A percentile compares a stretch with the other conserved stretches of the same genome.
These are phyloP conservation scores for Melieria omissa DNA, from an alignment of 2,888 invertebrate genomes.

Conservation along the genomic window DNA sequence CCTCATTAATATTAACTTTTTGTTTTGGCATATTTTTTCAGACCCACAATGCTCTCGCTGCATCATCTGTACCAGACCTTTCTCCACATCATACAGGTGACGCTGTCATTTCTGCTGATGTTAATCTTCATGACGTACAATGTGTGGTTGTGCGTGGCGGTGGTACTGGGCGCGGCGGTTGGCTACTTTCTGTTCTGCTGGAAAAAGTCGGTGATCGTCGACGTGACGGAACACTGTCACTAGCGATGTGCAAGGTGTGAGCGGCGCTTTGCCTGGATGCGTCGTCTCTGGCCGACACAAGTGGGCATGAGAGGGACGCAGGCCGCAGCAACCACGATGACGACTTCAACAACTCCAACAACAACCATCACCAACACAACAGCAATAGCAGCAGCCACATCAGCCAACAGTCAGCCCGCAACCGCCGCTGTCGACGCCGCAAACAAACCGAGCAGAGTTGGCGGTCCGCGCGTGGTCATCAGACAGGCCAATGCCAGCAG, in stretches of 20 bases:
- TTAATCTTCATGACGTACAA: conserved; percentile 98
- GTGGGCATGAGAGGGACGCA: conserved; percentile 26
- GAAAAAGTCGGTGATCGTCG: conserved; percentile 93
- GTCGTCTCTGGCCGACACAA: conserved; percentile 35
- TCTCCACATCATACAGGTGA: conserved; percentile 89
- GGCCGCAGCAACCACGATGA: conserved; percentile 28
- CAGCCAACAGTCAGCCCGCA: conserved; percentile 12
- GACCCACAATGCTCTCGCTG: conserved; percentile 84
- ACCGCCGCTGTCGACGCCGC: too few species aligned
- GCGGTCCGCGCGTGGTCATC: conserved; percentile 20
- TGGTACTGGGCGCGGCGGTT: conserved; percentile 87
- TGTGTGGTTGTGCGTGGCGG: conserved; percentile 90
- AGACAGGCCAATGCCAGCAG: conserved; percentile 1
- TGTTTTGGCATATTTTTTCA: conserved; percentile 62
- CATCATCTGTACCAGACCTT: conserved; percentile 88
- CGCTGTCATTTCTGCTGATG: conserved; percentile 93
- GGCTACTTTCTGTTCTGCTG: conserved; percentile 97
- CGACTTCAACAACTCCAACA: conserved; percentile 17
- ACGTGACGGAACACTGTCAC: conserved; percentile 96
- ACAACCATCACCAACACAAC: conserved; percentile 22
- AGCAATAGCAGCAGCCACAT: conserved; percentile 32
- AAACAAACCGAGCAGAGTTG: not conserved
- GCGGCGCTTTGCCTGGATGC: conserved; percentile 36
- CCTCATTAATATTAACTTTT: too few species aligned
- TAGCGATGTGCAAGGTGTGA: conserved; percentile 67